These are phyloP conservation scores for Aplochiton taeniatus DNA, from an alignment of 2,797 vertebrate species.

Conservation along the genomic window DNA sequence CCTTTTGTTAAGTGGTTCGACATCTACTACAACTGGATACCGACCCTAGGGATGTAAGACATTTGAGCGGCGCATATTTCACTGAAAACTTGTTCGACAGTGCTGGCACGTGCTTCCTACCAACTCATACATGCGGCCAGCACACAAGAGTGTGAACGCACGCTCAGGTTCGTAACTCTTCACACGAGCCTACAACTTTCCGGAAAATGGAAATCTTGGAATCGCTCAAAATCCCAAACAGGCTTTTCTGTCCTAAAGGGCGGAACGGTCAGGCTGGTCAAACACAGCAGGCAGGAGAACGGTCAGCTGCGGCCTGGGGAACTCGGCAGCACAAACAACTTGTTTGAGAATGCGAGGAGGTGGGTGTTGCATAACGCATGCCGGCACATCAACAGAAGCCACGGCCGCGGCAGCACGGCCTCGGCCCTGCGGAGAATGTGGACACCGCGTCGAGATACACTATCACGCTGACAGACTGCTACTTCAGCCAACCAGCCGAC, in stretches of 20 bases:
- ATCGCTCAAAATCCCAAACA: too few species aligned
- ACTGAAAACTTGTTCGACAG: conserved; percentile 5
- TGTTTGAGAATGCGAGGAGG: neutral
- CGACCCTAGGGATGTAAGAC: conserved; percentile 21
- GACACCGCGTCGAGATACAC: neutral
- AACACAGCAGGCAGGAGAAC: neutral
- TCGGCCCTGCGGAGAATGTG: neutral
- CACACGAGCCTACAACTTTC: too few species aligned
- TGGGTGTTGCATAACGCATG: conserved; percentile 4
- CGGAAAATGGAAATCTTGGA: too few species aligned
- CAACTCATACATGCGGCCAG: neutral
- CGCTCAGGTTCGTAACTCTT: too few species aligned
- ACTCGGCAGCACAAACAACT: conserved; percentile 1
- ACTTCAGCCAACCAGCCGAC: neutral
- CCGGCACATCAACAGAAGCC: neutral
- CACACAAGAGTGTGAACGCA: neutral
- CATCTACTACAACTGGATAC: conserved; percentile 35
- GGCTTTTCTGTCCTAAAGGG: neutral
- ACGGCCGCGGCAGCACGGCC: neutral
- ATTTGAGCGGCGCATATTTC: conserved; percentile 16
- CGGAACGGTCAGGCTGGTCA: neutral
- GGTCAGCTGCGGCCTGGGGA: neutral
- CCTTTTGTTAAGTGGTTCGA: conserved; percentile 50
- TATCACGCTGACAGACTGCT: neutral
- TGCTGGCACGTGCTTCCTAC: neutral